Percentiles rank a stretch among this genome's conserved stretches.
These are phyloP conservation scores for Hozukius guyotensis DNA, from an alignment of 2,797 vertebrate species.

Conservation along the genomic window DNA sequence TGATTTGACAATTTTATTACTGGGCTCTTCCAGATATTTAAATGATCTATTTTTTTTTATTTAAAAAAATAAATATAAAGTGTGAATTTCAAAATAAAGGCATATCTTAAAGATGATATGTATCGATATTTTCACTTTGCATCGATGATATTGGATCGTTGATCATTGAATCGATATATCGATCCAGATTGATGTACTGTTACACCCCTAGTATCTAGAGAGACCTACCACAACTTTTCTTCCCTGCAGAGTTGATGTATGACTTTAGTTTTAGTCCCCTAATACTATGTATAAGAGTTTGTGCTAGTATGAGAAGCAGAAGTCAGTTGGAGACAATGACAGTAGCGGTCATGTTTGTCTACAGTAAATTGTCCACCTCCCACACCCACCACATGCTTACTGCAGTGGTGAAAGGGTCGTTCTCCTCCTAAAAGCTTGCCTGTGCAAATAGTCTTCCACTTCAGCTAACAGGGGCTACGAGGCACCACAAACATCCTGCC, in stretches of 20 bases:
- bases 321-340: conserved; percentile 66
- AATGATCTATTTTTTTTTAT: too few relatives aligned
- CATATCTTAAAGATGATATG: too few relatives aligned
- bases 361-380: conserved; percentile 73
- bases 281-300: conserved; percentile 31
- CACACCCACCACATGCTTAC: conserved; percentile 71
- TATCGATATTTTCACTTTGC: too few relatives aligned
- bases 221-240: conserved; percentile 10
- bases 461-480: conserved; percentile 92
- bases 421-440: conserved; percentile 85
- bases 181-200: too few relatives aligned
- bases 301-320: conserved; percentile 40
- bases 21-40: too few relatives aligned
- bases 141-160: too few relatives aligned
- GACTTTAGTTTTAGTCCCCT: conserved; percentile 39
- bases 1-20: too few relatives aligned
- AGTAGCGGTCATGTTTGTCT: conserved; percentile 77
- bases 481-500: conserved; percentile 91
- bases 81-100: too few relatives aligned
- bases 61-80: too few relatives aligned
- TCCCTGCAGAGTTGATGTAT: background rate
- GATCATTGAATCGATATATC: too few relatives aligned
- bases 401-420: conserved; percentile 72
- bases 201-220: too few relatives aligned
- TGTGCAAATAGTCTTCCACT: conserved; percentile 94